A percentile compares a stretch with the other conserved stretches of the same genome.
Evolutionary conservation across 2,113 vertebrate genomes (phyloP).

Genomic region (Cricetomys ansorgei): DNA sequence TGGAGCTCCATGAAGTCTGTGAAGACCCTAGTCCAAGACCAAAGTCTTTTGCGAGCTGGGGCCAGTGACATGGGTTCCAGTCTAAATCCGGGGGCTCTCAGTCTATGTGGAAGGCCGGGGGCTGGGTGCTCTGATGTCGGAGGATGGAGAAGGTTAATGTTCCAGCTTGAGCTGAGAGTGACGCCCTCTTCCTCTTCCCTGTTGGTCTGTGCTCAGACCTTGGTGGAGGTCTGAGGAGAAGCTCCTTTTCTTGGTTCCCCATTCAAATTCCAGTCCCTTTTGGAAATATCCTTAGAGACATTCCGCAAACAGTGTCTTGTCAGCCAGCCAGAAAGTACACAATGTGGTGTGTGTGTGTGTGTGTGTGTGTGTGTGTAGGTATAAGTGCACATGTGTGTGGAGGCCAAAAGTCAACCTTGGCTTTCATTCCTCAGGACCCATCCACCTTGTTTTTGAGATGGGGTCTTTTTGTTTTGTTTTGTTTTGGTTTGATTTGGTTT

Average conservation of each 20-base stretch:
- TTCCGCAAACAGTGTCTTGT: neutral
- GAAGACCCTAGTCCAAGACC: neutral
- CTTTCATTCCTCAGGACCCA: neutral
- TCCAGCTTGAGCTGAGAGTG: neutral
- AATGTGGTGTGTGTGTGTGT: neutral
- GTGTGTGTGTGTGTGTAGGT: neutral
- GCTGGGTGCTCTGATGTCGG: neutral
- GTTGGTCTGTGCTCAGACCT: neutral
- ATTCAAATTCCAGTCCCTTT: neutral
- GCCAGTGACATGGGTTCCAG: neutral
- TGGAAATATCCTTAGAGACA: neutral
- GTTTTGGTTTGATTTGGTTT: too few species aligned
- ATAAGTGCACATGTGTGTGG: too few species aligned
- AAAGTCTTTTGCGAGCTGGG: too few species aligned
- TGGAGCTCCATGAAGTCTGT: neutral
- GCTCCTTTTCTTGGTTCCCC: neutral
- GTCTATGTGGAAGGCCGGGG: neutral
- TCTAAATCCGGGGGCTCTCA: neutral
- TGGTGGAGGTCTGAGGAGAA: neutral
- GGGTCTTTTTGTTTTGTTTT: too few species aligned
- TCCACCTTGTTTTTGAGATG: neutral
- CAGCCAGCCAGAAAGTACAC: neutral
- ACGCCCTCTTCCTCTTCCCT: neutral
- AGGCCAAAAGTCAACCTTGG: neutral
- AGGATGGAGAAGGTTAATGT: neutral